Base-by-base conservation (phyloP, 1,140 invertebrate genomes). In the Lepidurus apus region DNA sequence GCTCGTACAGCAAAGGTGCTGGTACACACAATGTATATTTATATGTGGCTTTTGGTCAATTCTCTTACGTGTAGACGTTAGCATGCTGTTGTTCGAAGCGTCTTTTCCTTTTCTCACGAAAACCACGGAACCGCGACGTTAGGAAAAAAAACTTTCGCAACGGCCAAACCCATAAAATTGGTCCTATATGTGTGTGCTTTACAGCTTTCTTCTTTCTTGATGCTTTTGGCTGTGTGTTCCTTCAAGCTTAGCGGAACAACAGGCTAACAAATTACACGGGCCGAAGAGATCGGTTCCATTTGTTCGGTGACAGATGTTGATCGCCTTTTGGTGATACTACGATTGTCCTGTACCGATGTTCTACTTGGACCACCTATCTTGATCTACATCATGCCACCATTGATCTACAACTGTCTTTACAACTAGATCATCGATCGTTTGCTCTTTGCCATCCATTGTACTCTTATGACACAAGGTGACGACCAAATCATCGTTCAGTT, bases 11-110 rank as follows among this genome's bases (percentile, higher is more conserved):
- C 4, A 17, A 13, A 65, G 53, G 53, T 65, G 34, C 34, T 65
- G 53, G 17, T 21, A 13, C 17, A 7, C 21, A 21, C 53, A 21
- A 65, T 65, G 53, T 65, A 3, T 4, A 4, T 34, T 4, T 34
- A 34, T 34, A 65, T 65, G n/a, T 65, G 53, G 53, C n/a, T 21
- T 21, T 65, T 65, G 17, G 34, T 34, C 34, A 34, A 7, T 5
- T 65, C 53, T 65, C 53, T 65, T 65, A 65, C 21, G 13, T 65
- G 53, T 65, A n/a, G 53, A 65, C 53, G 53, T 65, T 65, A 65
- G 53, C 53, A 65, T 21, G 53, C 34, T 34, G 34, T 65, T 65
- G 53, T 65, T 65, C 1, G 17, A 65, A 65, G 53, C 53, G 53
- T 65, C 53, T 65, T 65, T n/a, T 65, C 53, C 6, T 65, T 65